Conservation (phyloP, 37 sponge, comb jelly and placozoan species). For the Ephydatia muelleri region DNA sequence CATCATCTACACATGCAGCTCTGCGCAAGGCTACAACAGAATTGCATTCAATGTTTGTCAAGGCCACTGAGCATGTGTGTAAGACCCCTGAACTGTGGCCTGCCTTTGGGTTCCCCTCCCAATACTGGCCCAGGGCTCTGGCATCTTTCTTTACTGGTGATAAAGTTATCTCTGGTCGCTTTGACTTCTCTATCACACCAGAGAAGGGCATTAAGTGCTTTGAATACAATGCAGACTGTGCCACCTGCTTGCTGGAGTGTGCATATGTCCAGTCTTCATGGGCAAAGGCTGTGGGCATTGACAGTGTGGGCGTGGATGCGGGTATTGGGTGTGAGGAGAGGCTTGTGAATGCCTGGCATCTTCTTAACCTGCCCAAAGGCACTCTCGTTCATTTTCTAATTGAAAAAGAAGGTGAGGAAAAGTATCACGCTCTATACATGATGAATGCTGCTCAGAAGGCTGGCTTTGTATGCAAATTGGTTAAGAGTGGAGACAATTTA, state of each 20-base stretch:
- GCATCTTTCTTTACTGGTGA: background rate
- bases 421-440: background rate
- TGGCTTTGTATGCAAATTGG: background rate
- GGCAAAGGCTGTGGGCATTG: background rate
- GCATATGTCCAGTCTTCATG: background rate
- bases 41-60: background rate
- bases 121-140: background rate
- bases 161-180: background rate
- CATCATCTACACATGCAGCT: background rate
- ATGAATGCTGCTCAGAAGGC: background rate
- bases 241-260: background rate
- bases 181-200: background rate
- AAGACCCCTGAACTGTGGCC: background rate
- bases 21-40: background rate
- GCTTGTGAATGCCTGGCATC: background rate
- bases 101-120: conserved; percentile 1
- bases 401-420: background rate
- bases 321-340: background rate
- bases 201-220: background rate
- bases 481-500: background rate
- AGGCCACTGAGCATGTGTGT: background rate
- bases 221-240: background rate
- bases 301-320: background rate
- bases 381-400: background rate
- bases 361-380: background rate